Conservation (phyloP, 2,797 vertebrate genomes). For the Naso thynnoides region DNA sequence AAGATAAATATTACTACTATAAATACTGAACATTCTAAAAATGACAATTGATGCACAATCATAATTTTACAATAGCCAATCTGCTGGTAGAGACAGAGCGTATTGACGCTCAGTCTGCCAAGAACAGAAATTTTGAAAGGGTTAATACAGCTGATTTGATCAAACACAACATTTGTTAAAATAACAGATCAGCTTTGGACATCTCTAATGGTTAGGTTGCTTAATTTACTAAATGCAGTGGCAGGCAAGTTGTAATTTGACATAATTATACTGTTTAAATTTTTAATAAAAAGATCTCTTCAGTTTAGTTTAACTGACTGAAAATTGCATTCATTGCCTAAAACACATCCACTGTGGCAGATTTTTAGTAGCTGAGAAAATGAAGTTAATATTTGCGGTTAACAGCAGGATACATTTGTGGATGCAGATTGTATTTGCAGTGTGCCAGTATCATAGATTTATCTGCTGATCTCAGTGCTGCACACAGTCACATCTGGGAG, state of each 20-base stretch:
- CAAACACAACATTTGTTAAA: neutral
- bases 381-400: constrained; percentile 26
- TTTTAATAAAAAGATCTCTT: neutral
- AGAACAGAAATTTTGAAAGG: neutral
- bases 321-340: neutral
- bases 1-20: constrained; percentile 1
- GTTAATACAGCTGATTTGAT: constrained; percentile 12
- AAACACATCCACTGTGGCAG: constrained; percentile 14
- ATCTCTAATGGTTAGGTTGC: neutral
- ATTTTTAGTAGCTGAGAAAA: constrained; percentile 14
- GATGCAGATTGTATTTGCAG: constrained; percentile 38
- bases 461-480: constrained; percentile 55
- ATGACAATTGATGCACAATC: constrained; percentile 8
- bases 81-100: neutral
- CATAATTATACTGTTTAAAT: neutral
- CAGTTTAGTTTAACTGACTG: neutral
- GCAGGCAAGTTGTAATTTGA: neutral
- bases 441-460: constrained; percentile 26
- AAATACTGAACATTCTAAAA: neutral
- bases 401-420: constrained; percentile 21
- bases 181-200: neutral
- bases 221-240: neutral
- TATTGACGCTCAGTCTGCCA: neutral
- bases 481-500: constrained; percentile 56
- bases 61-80: no score